Evolutionary conservation across 1,140 invertebrate species (phyloP).

Genomic region (Pachypeltis micranthus): DNA sequence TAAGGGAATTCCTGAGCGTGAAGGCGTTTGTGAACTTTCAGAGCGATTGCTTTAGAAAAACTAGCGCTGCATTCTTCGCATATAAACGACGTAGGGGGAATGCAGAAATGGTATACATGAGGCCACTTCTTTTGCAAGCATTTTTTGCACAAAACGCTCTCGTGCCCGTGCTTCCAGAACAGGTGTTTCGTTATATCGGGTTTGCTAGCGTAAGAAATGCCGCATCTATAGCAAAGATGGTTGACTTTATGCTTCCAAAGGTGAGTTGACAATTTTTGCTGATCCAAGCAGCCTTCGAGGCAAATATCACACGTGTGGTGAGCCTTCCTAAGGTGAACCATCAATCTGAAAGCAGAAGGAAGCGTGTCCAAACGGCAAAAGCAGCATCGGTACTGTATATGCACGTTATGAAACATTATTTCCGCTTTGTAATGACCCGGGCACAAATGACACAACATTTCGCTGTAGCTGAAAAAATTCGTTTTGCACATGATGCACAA

Average conservation of each 20-base stretch:
- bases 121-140: constrained; percentile 81
- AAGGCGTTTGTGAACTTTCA: constrained; percentile 69
- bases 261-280: constrained; percentile 65
- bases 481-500: constrained; percentile 74
- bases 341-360: constrained; percentile 69
- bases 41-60: constrained; percentile 59
- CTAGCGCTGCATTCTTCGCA: constrained; percentile 67
- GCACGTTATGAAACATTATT: constrained; percentile 26
- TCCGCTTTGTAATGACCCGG: constrained; percentile 54
- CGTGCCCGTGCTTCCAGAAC: constrained; percentile 82
- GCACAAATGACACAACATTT: constrained; percentile 70
- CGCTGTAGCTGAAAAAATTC: constrained; percentile 73
- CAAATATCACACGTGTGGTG: constrained; percentile 77
- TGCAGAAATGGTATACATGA: constrained; percentile 79
- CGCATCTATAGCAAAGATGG: constrained; percentile 72
- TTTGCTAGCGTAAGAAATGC: constrained; percentile 72
- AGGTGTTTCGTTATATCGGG: constrained; percentile 74
- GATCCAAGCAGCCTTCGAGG: constrained; percentile 61
- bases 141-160: constrained; percentile 69
- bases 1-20: constrained; percentile 59
- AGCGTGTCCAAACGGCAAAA: constrained; percentile 56
- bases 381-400: constrained; percentile 56
- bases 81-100: constrained; percentile 57
- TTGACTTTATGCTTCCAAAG: constrained; percentile 79
- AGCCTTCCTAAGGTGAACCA: constrained; percentile 70